A percentile compares a stretch with the other conserved stretches of the same genome.
Evolutionary conservation across 1,140 invertebrate species (phyloP).

Genomic region (Dendroctonus valens): DNA sequence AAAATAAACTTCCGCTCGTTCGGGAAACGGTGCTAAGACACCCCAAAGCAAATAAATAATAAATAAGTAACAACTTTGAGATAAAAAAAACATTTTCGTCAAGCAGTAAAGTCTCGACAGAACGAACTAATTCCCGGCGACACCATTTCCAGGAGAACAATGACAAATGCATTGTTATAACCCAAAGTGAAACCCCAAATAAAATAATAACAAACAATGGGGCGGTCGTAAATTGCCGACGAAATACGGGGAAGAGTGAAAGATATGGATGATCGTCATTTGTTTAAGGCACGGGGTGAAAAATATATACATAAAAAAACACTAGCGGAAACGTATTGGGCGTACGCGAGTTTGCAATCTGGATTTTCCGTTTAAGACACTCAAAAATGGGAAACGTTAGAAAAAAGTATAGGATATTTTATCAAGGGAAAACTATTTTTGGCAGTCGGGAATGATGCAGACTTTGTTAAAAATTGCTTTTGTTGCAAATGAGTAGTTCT

Average conservation of each 20-base stretch:
- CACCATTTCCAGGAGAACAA: neutral
- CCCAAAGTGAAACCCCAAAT: constrained; percentile 17
- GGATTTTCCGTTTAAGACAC: constrained; percentile 4
- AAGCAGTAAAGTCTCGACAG: neutral
- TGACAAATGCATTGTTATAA: constrained; percentile 17
- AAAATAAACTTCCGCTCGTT: no score
- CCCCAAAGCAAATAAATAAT: no score
- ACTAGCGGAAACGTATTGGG: constrained; percentile 15
- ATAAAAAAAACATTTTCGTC: no score
- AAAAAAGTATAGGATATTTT: no score
- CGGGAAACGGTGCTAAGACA: no score
- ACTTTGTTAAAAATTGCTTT: no score
- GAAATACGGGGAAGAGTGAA: constrained; percentile 13
- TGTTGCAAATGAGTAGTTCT: no score
- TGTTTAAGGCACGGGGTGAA: constrained; percentile 15
- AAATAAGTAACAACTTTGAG: no score
- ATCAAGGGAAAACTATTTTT: no score
- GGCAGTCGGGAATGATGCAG: no score
- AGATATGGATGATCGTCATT: constrained; percentile 11
- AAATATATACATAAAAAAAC: constrained; percentile 25
- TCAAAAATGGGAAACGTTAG: no score
- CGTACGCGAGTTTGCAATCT: constrained; percentile 5
- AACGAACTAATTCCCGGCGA: neutral
- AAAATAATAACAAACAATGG: constrained; percentile 26
- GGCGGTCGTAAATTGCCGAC: constrained; percentile 8